These are phyloP conservation scores for Melieria crassipennis DNA, from an alignment of 2,888 invertebrate species.

Conservation along the genomic window DNA sequence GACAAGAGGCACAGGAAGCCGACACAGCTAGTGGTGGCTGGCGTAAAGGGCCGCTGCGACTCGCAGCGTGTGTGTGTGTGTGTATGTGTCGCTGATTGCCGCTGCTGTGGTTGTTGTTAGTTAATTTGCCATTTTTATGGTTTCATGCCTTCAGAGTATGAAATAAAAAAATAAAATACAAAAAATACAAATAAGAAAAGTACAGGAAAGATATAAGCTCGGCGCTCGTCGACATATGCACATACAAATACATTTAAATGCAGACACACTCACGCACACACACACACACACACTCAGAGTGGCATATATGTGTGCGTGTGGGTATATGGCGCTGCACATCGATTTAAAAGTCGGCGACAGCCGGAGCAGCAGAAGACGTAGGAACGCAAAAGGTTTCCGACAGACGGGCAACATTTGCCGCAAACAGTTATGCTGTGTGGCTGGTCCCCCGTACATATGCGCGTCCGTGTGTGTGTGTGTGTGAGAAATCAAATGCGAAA, in stretches of 20 bases:
- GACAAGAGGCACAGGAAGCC: background rate
- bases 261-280: background rate
- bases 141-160: constrained; percentile 39
- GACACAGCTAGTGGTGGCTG: background rate
- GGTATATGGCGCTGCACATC: background rate
- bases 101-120: constrained; percentile 29
- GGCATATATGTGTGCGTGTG: background rate
- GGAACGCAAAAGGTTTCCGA: background rate
- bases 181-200: background rate
- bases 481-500: constrained; percentile 23
- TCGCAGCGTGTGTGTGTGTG: background rate
- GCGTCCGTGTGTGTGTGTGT: background rate
- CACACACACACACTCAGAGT: background rate
- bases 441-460: background rate
- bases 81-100: constrained; percentile 1
- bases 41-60: background rate
- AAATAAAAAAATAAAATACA: background rate
- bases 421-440: background rate
- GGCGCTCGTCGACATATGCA: background rate
- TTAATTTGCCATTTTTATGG: constrained; percentile 48
- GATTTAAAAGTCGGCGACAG: background rate
- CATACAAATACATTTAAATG: background rate
- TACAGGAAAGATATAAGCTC: background rate
- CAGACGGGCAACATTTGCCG: background rate
- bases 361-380: background rate